Conservation (phyloP, 2,797 vertebrate species). For the Pyrocephalus nanus region DNA sequence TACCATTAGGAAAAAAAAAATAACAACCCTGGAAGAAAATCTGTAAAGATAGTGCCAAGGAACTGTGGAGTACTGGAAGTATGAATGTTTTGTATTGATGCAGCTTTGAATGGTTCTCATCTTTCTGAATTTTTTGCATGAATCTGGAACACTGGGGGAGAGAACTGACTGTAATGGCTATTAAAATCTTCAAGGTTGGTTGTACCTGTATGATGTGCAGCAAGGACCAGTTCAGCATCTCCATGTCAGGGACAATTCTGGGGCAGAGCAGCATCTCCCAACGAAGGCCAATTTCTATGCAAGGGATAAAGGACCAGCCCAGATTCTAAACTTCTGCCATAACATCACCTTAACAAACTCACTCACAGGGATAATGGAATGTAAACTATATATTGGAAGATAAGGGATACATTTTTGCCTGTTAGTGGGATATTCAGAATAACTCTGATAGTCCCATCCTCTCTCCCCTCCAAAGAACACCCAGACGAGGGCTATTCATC, state of each 20-base stretch:
- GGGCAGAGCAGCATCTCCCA: neutral
- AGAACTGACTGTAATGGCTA: neutral
- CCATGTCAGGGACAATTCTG: fast-evolving
- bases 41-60: neutral
- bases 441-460: neutral
- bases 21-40: neutral
- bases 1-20: neutral
- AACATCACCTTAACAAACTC: neutral
- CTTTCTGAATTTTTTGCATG: neutral
- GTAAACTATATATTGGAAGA: fast-evolving
- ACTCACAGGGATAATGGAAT: too few species aligned
- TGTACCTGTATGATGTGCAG: fast-evolving
- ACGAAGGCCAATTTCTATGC: neutral
- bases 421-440: neutral
- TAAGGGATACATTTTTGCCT: neutral
- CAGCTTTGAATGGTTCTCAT: neutral
- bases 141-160: neutral
- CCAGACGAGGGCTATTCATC: neutral
- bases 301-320: neutral
- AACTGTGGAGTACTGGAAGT: neutral
- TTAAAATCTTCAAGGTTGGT: neutral
- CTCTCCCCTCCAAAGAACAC: neutral
- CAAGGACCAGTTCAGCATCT: neutral
- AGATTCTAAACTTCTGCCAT: neutral
- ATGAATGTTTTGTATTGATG: neutral